Evolutionary conservation across 2,888 invertebrate genomes (phyloP), one percentile per base, ranked within the genome.

Genomic region (Plemyria rubiginata): DNA sequence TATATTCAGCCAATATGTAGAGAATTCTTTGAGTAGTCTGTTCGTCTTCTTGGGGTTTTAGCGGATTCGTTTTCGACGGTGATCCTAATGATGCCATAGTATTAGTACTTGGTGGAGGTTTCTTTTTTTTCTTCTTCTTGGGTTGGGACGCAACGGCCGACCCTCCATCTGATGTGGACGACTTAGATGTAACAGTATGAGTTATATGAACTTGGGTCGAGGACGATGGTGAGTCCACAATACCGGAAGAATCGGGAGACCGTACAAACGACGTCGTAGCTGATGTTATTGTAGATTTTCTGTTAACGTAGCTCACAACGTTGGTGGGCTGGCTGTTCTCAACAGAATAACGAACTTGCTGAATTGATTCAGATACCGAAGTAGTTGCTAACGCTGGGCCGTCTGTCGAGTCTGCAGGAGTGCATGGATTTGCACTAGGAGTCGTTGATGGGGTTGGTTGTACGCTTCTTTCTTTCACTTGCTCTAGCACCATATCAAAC

Each of bases 41-140:
- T 77, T 96, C 96, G 75, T 96, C 96, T 88, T 96, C 96, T 69
- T 96, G 94, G 1, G 96, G 96, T 80, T 96, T 96, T 72, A 96
- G 96, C 63, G 87, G 77, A 0, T 92, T 86, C 0, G 92, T 82
- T 72, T 93, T 93, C 1, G 92, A 86, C 4, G 96, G 94, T 36
- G 95, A 93, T 3, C 95, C 94, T 1, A 95, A 85, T 84, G 68
- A 60, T 8, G 95, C 95, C 22, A 95, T 87, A 2, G 95, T 89
- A 66, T 92, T 94, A 0, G 94, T 94, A 3, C 92, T 92, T 0
- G 94, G 91, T 16, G 90, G 88, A 67, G 95, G 94, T 56, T 95
- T 94, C 0, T 94, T 93, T 78, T 93, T 91, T 56, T 71, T 71
- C 28, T 82, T 72, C 80, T 90, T 93, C 0, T 86, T 63, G 0